Conservation (phyloP, 2,113 vertebrate genomes). For the Triplophysa siluroides region DNA sequence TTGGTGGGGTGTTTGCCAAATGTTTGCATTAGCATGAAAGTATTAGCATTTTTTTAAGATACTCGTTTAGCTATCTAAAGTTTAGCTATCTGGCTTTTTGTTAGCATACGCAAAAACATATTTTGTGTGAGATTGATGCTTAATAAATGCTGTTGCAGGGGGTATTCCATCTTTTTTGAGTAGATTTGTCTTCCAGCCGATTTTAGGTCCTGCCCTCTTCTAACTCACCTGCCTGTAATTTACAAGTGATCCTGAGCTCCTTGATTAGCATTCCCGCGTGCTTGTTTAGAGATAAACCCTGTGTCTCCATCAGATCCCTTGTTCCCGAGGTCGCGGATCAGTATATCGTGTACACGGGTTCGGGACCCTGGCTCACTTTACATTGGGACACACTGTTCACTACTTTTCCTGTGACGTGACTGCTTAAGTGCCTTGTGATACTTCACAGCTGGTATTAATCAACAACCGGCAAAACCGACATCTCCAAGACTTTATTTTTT, state of each 20-base stretch:
- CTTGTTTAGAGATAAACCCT: background rate
- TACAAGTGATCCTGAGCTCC: background rate
- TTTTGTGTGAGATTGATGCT: background rate
- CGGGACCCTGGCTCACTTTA: too few species aligned
- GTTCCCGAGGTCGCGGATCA: too few species aligned
- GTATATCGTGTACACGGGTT: too few species aligned
- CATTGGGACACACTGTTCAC: too few species aligned
- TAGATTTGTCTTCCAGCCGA: background rate
- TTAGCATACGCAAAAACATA: too few species aligned
- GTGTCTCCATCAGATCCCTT: too few species aligned
- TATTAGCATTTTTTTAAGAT: background rate
- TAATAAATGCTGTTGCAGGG: background rate
- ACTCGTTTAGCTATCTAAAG: background rate
- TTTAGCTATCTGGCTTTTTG: too few species aligned
- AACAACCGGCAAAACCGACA: too few species aligned
- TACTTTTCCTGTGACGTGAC: too few species aligned
- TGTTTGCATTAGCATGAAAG: background rate
- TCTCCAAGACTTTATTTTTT: too few species aligned
- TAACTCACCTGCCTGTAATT: conserved; percentile 18
- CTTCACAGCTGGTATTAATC: too few species aligned
- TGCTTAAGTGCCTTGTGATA: too few species aligned
- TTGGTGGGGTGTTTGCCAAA: background rate
- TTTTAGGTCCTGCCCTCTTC: background rate
- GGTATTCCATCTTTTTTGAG: background rate
- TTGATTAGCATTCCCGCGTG: background rate